These are phyloP conservation scores for Herpailurus yagouaroundi DNA, from an alignment of 2,113 vertebrate genomes.

Conservation along the genomic window DNA sequence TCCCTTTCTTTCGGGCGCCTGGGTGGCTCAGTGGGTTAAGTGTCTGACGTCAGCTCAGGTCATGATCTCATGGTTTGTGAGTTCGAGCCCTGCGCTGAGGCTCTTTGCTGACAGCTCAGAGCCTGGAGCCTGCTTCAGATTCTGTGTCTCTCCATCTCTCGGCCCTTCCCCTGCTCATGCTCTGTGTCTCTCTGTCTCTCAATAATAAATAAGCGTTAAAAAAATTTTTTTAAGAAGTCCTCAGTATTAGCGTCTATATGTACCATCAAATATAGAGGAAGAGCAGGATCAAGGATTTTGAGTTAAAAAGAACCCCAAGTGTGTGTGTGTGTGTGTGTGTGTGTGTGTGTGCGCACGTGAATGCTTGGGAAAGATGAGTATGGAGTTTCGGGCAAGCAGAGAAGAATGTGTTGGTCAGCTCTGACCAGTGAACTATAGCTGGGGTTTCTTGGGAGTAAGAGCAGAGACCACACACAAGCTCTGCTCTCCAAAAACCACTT, in stretches of 20 bases:
- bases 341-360: neutral
- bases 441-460: no score
- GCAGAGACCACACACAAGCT: accelerated
- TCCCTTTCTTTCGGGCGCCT: no score
- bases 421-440: neutral
- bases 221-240: neutral
- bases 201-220: no score
- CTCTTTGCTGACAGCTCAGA: no score
- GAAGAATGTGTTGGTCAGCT: neutral
- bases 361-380: neutral
- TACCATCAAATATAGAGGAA: neutral
- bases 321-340: neutral
- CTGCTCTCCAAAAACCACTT: neutral
- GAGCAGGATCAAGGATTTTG: neutral
- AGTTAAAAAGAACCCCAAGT: neutral
- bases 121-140: no score
- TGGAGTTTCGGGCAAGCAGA: neutral
- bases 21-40: no score
- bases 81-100: no score
- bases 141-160: no score
- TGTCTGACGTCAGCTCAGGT: no score
- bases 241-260: neutral
- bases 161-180: no score
- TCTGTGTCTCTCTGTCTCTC: no score
- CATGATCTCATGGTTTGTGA: no score